Evolutionary conservation across 2,888 invertebrate species (phyloP), one percentile per base, ranked within the genome.

Genomic region (Apodemia mormo): DNA sequence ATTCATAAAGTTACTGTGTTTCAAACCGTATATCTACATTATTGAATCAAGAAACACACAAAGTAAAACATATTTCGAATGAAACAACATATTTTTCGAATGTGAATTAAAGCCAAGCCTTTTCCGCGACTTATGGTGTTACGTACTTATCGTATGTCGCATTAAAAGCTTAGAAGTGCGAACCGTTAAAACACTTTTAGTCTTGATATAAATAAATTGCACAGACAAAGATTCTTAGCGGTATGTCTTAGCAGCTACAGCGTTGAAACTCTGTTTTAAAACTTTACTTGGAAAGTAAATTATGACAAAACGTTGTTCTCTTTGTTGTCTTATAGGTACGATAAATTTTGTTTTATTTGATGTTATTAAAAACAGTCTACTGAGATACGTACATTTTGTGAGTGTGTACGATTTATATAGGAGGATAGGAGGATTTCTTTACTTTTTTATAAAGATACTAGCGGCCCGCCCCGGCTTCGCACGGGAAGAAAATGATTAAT

Each of bases 81-180:
- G 4, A 58, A 58, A 58, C 12, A 58, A 30, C 30, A 58, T 30
- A 12, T 30, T 58, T 58, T 58, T 58, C 58, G 33, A 58, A 56
- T 2, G n/a, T 12, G 58, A 33, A 30, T 30, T 12, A 30, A 29
- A 58, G 33, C 33, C 61, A 61, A 61, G 33, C 61, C 33, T 61
- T 61, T 61, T 30, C 61, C 61, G 33, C 30, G 61, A 61, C 61
- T 61, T 61, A 61, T 30, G 61, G 61, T 12, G 33, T 61, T 61
- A 61, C 33, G 61, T 61, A 33, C 61, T 61, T 61, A 61, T 61
- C 61, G 61, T 61, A 33, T 61, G 61, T 61, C 61, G 61, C 30
- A 61, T 61, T 61, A 61, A 61, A 61, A 61, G 61, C 61, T 61
- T 61, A 61, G 61, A 61, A 61, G 61, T 61, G 61, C 61, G 33